These are phyloP conservation scores for Conopomorpha cramerella DNA, from an alignment of 1,140 invertebrate genomes.

Conservation along the genomic window DNA sequence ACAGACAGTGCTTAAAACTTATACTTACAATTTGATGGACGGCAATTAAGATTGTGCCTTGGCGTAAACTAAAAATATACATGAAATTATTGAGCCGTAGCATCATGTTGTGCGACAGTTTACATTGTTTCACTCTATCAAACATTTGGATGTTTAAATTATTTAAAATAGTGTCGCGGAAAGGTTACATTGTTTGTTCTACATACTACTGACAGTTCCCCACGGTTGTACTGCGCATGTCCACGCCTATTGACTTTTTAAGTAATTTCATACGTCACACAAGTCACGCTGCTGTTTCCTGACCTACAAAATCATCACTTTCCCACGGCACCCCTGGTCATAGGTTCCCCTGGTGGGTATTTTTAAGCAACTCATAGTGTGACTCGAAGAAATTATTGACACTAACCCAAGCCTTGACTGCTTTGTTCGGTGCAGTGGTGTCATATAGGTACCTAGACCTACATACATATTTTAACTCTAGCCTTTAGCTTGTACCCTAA, in stretches of 20 bases:
- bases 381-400: no score
- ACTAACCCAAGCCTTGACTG: no score
- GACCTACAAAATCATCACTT: no score
- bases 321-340: no score
- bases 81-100: slow-evolving; percentile 50
- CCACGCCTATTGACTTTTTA: slow-evolving; percentile 29
- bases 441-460: no score
- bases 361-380: no score
- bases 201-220: not conserved
- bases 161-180: no score
- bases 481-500: no score
- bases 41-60: slow-evolving; percentile 51
- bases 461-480: no score
- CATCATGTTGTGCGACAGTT: slow-evolving; percentile 46
- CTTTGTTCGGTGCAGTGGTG: no score
- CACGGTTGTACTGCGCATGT: slow-evolving; percentile 26
- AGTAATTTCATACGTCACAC: slow-evolving; percentile 20
- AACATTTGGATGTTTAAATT: slow-evolving; percentile 47
- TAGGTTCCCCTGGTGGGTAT: no score
- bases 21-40: slow-evolving; percentile 52
- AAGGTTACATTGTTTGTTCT: no score
- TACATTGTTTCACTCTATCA: slow-evolving; percentile 42
- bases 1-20: not conserved
- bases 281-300: not conserved
- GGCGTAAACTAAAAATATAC: slow-evolving; percentile 49